Evolutionary conservation across 35 echinoderm and acorn worm species (phyloP), one percentile per base, ranked within the genome.

Genomic region (Apostichopus japonicus): DNA sequence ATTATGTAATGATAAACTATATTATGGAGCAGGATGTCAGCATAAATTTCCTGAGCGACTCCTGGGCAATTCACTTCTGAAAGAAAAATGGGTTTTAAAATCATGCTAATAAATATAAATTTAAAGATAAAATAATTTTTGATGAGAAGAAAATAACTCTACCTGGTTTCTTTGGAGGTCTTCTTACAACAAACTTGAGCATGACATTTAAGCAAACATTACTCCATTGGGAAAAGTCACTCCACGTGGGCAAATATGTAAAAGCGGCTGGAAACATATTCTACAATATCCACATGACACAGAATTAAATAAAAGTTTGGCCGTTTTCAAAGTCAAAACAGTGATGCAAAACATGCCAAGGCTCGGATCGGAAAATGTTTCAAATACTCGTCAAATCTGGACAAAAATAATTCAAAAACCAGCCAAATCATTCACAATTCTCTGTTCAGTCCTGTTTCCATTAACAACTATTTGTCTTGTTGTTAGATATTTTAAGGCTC

Each of bases 131-230:
- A 44, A 44, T 44, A 44, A 44, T 44, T 44, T 44, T 44, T 44
- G 33, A 44, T 4, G 2, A 0, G 33, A 44, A 44, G 33, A 44
- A 44, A 44, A 44, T 44, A 44, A 67, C 11, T 67, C 11, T 87
- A 87, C 83, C 83, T 87, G 83, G 54, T 19, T 16, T 16, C 86
- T 89, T 89, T 72, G 86, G 86, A 17, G 59, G 62, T 89, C 86
- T 89, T 65, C 86, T 22, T 16, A 89, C 86, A 89, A 89, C 86
- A 89, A 89, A 89, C 86, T 89, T 89, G 59, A 89, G 86, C 86
- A 89, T 89, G 86, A 51, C 86, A 72, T 89, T 89, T 24, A 89
- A 57, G 33, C 24, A 89, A 89, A 65, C 56, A 89, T 89, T 89
- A 65, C 23, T 89, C 86, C 86, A 89, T 73, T 15, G 27, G 86